Conservation (phyloP, 2,888 invertebrate species). For the Nemurella pictetii region DNA sequence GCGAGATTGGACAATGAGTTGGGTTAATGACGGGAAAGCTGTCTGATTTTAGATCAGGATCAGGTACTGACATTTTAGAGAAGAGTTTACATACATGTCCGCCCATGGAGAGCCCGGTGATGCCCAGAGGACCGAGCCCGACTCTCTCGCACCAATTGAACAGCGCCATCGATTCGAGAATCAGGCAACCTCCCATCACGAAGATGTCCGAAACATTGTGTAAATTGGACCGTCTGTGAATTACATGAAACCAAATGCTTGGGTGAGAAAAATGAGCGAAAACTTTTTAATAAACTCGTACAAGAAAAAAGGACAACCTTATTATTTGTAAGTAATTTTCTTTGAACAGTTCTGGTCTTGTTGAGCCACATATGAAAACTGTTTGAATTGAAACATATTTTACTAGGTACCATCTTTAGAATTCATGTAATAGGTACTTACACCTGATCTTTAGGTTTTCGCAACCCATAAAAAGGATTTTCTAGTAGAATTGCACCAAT, state of each 20-base stretch:
- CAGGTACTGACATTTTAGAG: too few relatives aligned
- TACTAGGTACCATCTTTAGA: too few relatives aligned
- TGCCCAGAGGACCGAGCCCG: constrained; percentile 90
- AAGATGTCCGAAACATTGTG: constrained; percentile 97
- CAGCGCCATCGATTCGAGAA: constrained; percentile 88
- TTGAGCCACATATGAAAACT: too few relatives aligned
- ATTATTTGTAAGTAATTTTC: too few relatives aligned
- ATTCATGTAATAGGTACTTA: constrained; percentile 53
- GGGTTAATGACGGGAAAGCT: too few relatives aligned
- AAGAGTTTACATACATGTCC: constrained; percentile 97
- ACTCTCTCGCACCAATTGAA: constrained; percentile 92
- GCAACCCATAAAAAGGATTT: constrained; percentile 92
- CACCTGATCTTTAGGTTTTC: constrained; percentile 88
- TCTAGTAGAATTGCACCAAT: constrained; percentile 93
- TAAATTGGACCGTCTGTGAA: constrained; percentile 78
- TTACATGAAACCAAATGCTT: not conserved
- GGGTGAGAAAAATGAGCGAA: too few relatives aligned
- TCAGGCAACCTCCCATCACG: constrained; percentile 97
- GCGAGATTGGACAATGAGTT: not conserved
- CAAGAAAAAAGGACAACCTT: too few relatives aligned
- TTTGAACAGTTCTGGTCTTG: too few relatives aligned
- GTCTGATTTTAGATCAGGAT: too few relatives aligned
- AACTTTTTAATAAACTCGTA: too few relatives aligned
- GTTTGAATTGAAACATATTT: too few relatives aligned
- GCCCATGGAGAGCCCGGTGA: constrained; percentile 97